Conservation (phyloP, 1,140 invertebrate species). For the Venturia canescens region DNA sequence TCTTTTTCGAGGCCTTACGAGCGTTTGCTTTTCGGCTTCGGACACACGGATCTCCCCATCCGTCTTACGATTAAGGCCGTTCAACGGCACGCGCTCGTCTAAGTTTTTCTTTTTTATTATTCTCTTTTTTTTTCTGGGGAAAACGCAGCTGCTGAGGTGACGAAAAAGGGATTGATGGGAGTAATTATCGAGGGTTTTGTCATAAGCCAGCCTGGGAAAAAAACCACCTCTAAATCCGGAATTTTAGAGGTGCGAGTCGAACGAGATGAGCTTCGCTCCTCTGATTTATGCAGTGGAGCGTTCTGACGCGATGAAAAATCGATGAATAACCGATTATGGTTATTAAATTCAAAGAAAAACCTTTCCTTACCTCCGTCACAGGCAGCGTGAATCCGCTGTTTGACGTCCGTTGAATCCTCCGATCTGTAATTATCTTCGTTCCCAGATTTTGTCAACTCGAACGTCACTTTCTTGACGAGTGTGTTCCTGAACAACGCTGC, state of each 20-base stretch:
- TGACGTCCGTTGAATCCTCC: slow-evolving; percentile 63
- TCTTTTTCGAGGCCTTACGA: background rate
- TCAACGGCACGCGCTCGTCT: slow-evolving; percentile 1
- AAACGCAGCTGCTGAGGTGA: background rate
- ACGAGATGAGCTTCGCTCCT: too few species aligned
- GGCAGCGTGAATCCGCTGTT: slow-evolving; percentile 67
- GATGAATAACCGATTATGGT: too few species aligned
- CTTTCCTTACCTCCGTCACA: slow-evolving; percentile 68
- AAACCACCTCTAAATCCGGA: too few species aligned
- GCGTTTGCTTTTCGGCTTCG: slow-evolving; percentile 4
- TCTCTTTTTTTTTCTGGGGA: background rate
- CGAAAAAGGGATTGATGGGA: background rate
- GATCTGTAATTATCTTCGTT: slow-evolving; percentile 37
- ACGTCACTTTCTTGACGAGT: background rate
- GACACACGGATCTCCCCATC: background rate
- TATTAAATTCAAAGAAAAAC: too few species aligned
- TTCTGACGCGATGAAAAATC: too few species aligned
- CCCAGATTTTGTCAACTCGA: background rate
- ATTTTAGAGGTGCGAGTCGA: too few species aligned
- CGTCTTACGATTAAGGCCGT: slow-evolving; percentile 2
- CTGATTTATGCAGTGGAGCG: too few species aligned
- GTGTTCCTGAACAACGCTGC: background rate
- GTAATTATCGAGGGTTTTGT: too few species aligned
- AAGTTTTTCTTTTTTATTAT: slow-evolving; percentile 21
- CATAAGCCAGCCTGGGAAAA: too few species aligned